Evolutionary conservation across 2,888 invertebrate genomes (phyloP), one percentile per base, ranked within the genome.

Genomic region (Limnephilus lunatus): DNA sequence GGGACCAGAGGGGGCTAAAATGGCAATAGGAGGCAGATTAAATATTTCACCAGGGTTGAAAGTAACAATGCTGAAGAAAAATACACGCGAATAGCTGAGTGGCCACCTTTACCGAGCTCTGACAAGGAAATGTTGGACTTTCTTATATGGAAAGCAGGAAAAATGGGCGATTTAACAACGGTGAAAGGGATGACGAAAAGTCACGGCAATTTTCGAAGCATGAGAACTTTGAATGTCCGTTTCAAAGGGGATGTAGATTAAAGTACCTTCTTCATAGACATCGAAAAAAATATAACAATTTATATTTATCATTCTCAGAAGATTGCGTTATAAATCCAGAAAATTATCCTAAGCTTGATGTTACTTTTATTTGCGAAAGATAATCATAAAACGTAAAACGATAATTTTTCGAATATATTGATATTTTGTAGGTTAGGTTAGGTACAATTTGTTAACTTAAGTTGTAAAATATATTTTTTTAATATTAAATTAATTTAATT

Each of bases 31-130:
- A 92, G 91, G 90, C 90, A 91, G 93, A 93, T 93, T 93, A 93
- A 93, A 93, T 93, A 93, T 93, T 93, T 93, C 92, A 92, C 91
- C 89, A 83, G 90, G 88, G 92, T 44, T 90, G 92, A 91, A 90
- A 91, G 91, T 87, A 91, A 91, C 92, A 92, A 93, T 87, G 91
- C 90, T 53, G 92, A 81, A 68, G 68, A 92, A 91, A 92, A 90
- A 90, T 91, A 92, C 91, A 90, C 85, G 90, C 68, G 39, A 90
- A 85, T 85, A 85, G 53, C 90, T 91, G 86, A 86, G 86, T 86
- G 44, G 86, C 39, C 86, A 86, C 83, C 30, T 85, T 88, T 83
- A 32, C 89, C 39, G 48, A 68, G 68, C 25, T 68, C 68, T 68
- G 68, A 68, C 68, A 44, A 39, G 31, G 39, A 86, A 30, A 90